Evolutionary conservation across 2,797 vertebrate genomes (phyloP), one percentile per base, ranked within the genome.

Genomic region (Aotus griseimembra): DNA sequence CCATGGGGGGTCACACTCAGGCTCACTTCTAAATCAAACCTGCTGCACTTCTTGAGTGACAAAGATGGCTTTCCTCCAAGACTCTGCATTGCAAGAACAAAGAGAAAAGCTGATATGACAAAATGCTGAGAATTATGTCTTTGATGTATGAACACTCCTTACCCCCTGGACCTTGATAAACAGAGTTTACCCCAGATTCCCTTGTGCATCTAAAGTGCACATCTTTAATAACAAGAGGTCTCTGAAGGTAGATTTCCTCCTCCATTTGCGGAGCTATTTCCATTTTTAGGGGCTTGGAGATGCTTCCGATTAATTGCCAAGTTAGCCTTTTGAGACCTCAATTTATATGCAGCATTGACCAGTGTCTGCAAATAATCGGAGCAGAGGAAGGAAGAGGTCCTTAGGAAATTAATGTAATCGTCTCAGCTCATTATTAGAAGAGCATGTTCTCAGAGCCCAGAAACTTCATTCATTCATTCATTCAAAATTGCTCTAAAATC

Each of bases 381-480:
- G 91, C 79, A 88, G 85, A 73, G 0, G 0, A 70, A 91, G 94
- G 96, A 86, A 88, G 96, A 96, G 96, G 89, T 79, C 73, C 93
- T 97, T 77, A 67, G 2, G 64, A 98, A 97, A 98, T 77, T 41
- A 96, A 87, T 50, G 95, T 67, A 97, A 97, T 94, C 5, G 88
- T 90, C 98, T 95, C 97, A 86, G 85, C 96, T 98, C 96, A 90
- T 97, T 94, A 58, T 93, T 89, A 93, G 90, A 82, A 92, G 1
- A 96, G 90, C 93, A 41, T 97, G 88, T 96, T 98, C 97, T 88
- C 46, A 61, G 44, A 57, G 48, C 96, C 93, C 96, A 86, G 92
- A 96, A 97, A 96, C 97, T 97, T 98, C 93, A 94, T 97, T 98
- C 97, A 86, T 95, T 98, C 97, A 84, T 95, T 98, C 97, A 84